Percentiles rank a stretch among this genome's conserved stretches.
Conservation (phyloP, 1,140 invertebrate species). For the Melanaphis sacchari region DNA sequence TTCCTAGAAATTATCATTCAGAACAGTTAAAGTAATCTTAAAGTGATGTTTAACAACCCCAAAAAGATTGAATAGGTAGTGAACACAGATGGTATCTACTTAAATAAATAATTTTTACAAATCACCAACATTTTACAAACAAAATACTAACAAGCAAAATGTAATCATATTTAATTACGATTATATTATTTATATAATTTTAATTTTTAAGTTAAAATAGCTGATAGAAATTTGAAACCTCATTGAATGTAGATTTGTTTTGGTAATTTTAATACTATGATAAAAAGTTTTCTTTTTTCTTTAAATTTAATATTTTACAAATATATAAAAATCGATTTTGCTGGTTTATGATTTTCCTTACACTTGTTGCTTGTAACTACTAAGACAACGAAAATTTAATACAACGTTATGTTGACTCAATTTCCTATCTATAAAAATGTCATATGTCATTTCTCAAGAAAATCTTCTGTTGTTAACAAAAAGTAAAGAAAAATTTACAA, state of each 20-base stretch:
- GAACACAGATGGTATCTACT: not conserved
- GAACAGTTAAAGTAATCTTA: not conserved
- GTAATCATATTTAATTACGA: not conserved
- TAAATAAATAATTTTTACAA: not conserved
- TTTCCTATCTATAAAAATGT: not conserved
- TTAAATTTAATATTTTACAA: not conserved
- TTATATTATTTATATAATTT: not conserved
- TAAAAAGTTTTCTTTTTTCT: not conserved
- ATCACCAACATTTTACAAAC: not conserved
- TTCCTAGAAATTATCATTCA: not conserved
- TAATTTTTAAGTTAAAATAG: not conserved
- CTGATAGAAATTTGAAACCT: not conserved
- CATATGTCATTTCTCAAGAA: too few relatives aligned
- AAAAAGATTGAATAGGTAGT: not conserved
- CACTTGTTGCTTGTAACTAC: not conserved
- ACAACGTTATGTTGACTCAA: not conserved
- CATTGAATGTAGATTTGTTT: not conserved
- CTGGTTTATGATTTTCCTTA: not conserved
- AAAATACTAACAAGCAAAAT: not conserved
- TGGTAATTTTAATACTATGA: not conserved
- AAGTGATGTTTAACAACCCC: not conserved
- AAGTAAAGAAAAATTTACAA: too few relatives aligned
- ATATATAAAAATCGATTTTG: not conserved
- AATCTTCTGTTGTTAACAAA: too few relatives aligned
- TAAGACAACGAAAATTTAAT: not conserved